Evolutionary conservation across 2,113 vertebrate genomes (phyloP), one percentile per base, ranked within the genome.

Genomic region (Sorex araneus): DNA sequence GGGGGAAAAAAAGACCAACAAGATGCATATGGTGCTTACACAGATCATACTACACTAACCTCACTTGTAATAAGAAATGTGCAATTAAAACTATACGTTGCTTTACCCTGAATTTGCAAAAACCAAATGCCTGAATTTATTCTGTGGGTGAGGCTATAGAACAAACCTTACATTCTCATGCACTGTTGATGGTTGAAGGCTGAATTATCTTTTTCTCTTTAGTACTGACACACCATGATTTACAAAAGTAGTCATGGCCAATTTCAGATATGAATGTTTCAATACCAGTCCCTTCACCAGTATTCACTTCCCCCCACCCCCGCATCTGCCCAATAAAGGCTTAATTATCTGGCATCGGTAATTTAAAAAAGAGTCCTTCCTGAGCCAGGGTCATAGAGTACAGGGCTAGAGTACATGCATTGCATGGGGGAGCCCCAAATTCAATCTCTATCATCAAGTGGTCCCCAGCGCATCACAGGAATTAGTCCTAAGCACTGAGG

Each of bases 21-120:
- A 88, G 84, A 36, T 34, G 10, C 4, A 84, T 12, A 43, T 1
- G 11, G 18, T 5, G 50, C 43, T 92, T 54, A 36, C 90, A 57
- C 1, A 88, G 75, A 89, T 8, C 30, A 92, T 90, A 70, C 73
- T 36, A 40, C 57, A 47, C 45, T 60, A 81, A 77, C 36, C 1
- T 85, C 45, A 63, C 45, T 92, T 15, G 9, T 57, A 92, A 12
- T 57, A 92, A 82, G 12, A 93, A 88, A 82, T 32, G 69, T 66
- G 2, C n/a, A 63, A 82, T 82, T 93, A 73, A 91, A 95, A 86
- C 21, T 47, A 91, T 3, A 66, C 57, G 66, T 2, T 71, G 2
- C 54, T 89, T 73, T 30, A 6, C 77, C 2, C 57, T 0, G 84
- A 93, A 92, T 0, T 80, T 54, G 34, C 43, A 94, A 89, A 92